Evolutionary conservation across 2,888 invertebrate species (phyloP).

Genomic region (Sesia bembeciformis): DNA sequence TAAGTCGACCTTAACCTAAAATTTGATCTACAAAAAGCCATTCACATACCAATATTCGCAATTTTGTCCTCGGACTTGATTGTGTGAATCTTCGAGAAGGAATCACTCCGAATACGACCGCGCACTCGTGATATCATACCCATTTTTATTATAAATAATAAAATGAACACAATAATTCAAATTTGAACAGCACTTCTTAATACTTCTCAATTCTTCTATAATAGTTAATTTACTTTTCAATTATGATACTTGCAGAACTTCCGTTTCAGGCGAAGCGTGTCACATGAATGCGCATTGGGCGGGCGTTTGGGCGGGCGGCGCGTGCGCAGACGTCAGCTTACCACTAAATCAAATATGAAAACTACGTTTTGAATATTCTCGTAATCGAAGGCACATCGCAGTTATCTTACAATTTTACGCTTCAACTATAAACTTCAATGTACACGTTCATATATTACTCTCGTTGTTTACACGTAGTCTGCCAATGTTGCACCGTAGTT

Average conservation of each 20-base stretch:
- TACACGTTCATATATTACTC: conserved; percentile 1
- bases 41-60: conserved; percentile 77
- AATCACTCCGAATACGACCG: conserved; percentile 77
- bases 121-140: conserved; percentile 82
- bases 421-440: conserved; percentile 16
- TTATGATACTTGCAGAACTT: conserved; percentile 10
- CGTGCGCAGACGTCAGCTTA: conserved; percentile 14
- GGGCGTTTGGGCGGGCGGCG: conserved; percentile 39
- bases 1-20: too few relatives aligned
- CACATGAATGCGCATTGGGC: conserved; percentile 52
- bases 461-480: conserved; percentile 7
- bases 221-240: not conserved
- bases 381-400: not conserved
- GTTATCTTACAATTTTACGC: not conserved
- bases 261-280: conserved; percentile 36
- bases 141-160: conserved; percentile 47
- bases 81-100: conserved; percentile 76
- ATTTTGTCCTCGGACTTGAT: conserved; percentile 79
- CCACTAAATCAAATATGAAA: not conserved
- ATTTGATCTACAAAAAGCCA: too few relatives aligned
- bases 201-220: not conserved
- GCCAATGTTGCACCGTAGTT: conserved; percentile 35
- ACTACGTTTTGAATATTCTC: not conserved
- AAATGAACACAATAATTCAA: not conserved
- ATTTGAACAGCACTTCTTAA: not conserved